Percentiles rank a stretch among this genome's conserved stretches.
phyloP scores from a whole-genome alignment of 2,888 invertebrate genomes.

The Trissoscelio sp. region DNA sequence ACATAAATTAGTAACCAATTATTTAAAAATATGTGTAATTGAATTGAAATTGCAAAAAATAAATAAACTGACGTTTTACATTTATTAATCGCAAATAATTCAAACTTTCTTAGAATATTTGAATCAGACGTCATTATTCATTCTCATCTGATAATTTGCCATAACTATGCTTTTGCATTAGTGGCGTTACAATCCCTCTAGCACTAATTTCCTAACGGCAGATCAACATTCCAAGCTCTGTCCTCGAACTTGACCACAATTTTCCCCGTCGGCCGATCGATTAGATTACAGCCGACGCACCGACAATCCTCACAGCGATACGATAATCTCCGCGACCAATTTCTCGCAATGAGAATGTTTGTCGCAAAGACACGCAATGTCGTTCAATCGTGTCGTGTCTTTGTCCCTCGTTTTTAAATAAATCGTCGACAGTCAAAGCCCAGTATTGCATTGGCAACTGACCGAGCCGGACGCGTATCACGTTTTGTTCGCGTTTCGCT shows the following conservation, averaged over 20 bases:
- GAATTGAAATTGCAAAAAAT: no score
- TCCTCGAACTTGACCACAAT: slow-evolving; percentile 63
- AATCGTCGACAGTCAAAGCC: slow-evolving; percentile 60
- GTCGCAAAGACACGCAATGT: slow-evolving; percentile 36
- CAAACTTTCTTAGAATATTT: no score
- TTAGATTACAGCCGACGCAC: slow-evolving; percentile 17
- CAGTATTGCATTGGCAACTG: slow-evolving; percentile 64
- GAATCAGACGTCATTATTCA: no score
- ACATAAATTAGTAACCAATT: no score
- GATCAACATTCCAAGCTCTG: slow-evolving; percentile 35
- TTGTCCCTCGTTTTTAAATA: slow-evolving; percentile 64
- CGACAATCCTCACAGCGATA: not conserved
- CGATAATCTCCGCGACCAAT: slow-evolving; percentile 18
- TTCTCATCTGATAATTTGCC: not conserved
- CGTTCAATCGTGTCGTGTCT: slow-evolving; percentile 43
- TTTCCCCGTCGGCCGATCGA: slow-evolving; percentile 45
- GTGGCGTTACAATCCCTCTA: not conserved
- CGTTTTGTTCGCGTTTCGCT: slow-evolving; percentile 24
- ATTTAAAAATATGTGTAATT: no score
- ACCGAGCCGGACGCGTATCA: slow-evolving; percentile 45
- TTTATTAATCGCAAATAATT: no score
- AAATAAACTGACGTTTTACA: no score
- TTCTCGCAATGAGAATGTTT: slow-evolving; percentile 1
- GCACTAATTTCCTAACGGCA: slow-evolving; percentile 28
- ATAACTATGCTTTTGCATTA: not conserved